Evolutionary conservation across 2,113 vertebrate genomes (phyloP).

Genomic region (Salvelinus alpinus): DNA sequence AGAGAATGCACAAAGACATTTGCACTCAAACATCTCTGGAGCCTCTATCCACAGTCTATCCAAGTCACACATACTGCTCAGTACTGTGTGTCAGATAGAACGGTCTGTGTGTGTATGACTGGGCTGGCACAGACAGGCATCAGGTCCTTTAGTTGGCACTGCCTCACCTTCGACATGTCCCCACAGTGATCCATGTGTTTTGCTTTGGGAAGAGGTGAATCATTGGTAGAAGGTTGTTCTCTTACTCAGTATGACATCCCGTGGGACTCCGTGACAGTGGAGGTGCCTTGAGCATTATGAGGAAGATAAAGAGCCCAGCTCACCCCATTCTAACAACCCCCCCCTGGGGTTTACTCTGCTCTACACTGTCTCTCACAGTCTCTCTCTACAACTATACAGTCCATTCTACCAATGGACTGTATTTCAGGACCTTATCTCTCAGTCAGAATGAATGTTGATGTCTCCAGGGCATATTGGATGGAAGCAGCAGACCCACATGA

Average conservation of each 20-base stretch:
- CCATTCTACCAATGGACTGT: too few species aligned
- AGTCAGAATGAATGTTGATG: not conserved
- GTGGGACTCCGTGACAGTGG: too few species aligned
- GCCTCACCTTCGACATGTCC: not conserved
- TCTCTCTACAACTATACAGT: too few species aligned
- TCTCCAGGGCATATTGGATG: not conserved
- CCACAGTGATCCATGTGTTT: not conserved
- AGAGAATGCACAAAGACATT: not conserved
- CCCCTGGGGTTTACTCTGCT: too few species aligned
- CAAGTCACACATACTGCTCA: not conserved
- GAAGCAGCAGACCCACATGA: not conserved
- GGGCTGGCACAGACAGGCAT: not conserved
- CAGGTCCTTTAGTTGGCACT: not conserved
- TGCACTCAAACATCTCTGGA: constrained; percentile 4
- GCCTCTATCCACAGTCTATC: not conserved
- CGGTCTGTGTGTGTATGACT: not conserved
- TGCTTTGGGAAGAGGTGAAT: not conserved
- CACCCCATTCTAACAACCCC: too few species aligned
- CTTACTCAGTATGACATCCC: too few species aligned
- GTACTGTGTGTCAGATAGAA: not conserved
- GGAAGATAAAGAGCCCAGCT: too few species aligned
- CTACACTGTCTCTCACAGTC: too few species aligned
- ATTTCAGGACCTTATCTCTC: not conserved
- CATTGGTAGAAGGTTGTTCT: not conserved
- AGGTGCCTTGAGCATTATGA: too few species aligned